Conservation (phyloP, 2,113 vertebrate species). For the Coptodon rendalli region DNA sequence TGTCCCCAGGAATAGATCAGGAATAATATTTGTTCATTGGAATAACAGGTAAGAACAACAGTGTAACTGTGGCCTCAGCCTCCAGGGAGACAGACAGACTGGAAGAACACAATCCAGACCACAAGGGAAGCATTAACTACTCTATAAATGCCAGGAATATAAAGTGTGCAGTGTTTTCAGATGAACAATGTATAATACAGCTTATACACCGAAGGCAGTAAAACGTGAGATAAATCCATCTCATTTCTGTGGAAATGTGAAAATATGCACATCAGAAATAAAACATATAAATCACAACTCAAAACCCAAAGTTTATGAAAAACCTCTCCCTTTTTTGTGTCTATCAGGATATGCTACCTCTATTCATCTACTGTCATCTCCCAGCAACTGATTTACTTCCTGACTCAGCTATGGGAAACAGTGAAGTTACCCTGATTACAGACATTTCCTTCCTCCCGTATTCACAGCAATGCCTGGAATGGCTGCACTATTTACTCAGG, state of each 20-base stretch:
- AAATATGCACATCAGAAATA: background rate
- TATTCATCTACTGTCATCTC: slow-evolving; percentile 57
- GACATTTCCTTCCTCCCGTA: slow-evolving; percentile 70
- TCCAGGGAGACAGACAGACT: slow-evolving; percentile 29
- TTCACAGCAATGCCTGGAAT: slow-evolving; percentile 66
- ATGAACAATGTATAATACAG: background rate
- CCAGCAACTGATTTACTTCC: slow-evolving; percentile 47
- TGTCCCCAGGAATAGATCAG: slow-evolving; percentile 24
- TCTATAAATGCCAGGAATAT: slow-evolving; percentile 34
- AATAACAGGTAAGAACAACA: slow-evolving; percentile 64
- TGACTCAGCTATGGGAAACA: slow-evolving; percentile 60
- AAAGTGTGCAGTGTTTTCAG: background rate
- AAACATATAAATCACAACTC: background rate
- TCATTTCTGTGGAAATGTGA: background rate
- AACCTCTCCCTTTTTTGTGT: background rate
- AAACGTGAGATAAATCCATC: background rate
- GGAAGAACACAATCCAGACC: slow-evolving; percentile 50
- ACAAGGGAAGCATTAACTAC: slow-evolving; percentile 33
- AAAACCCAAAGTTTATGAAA: background rate
- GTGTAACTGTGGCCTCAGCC: slow-evolving; percentile 21
- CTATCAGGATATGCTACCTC: background rate
- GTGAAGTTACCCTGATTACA: slow-evolving; percentile 67
- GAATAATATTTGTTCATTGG: slow-evolving; percentile 48
- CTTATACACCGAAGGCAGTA: background rate
- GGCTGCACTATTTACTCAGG: slow-evolving; percentile 66